Percentiles rank a stretch among this genome's conserved stretches.
Conservation (phyloP, 2,797 vertebrate genomes). For the Gallirallus australis region DNA sequence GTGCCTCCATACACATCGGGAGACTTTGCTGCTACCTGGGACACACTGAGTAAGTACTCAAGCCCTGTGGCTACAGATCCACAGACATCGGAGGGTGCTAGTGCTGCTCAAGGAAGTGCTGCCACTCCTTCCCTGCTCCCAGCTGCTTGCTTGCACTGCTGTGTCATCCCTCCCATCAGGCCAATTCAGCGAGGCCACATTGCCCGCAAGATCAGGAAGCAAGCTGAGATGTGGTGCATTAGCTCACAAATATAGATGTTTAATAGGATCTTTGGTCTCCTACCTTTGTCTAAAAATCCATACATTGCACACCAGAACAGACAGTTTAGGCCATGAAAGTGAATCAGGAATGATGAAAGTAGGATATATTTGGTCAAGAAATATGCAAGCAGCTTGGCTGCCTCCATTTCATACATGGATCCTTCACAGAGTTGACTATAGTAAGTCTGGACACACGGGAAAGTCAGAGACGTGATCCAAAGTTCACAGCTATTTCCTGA, state of each 20-base stretch:
- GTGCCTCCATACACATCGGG: neutral
- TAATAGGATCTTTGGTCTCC: neutral
- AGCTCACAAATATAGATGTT: neutral
- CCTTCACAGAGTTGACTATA: neutral
- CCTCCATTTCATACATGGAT: neutral
- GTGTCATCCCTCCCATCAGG: neutral
- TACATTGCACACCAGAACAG: neutral
- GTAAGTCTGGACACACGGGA: fast-evolving
- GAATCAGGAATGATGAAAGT: fast-evolving
- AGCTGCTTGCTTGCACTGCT: fast-evolving
- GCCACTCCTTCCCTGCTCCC: neutral
- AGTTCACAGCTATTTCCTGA: neutral
- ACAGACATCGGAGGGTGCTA: neutral
- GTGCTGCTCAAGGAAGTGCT: fast-evolving
- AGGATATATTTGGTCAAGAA: neutral
- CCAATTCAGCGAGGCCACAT: fast-evolving
- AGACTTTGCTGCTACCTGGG: fast-evolving
- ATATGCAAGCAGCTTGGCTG: neutral
- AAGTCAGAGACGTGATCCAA: neutral
- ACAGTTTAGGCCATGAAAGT: neutral
- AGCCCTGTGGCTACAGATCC: neutral
- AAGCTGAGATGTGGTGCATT: neutral
- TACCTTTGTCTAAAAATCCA: neutral
- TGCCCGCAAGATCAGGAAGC: fast-evolving
- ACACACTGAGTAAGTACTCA: neutral